Conservation (phyloP, 1,140 invertebrate species). For the Scaptomyza pallida region DNA sequence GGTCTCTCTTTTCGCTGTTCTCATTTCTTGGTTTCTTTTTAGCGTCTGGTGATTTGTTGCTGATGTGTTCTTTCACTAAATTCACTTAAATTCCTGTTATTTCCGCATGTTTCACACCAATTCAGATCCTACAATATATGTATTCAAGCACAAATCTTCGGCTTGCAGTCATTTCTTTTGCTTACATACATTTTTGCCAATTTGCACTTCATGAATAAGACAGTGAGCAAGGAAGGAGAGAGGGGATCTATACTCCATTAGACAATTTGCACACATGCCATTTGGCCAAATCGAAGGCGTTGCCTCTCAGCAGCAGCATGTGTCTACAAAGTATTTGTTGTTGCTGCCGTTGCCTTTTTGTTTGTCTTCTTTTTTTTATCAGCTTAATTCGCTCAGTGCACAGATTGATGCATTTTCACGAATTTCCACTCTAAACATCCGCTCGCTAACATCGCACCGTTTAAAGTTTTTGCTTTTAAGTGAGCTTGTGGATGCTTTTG, state of each 20-base stretch:
- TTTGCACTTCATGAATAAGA: slow-evolving; percentile 82
- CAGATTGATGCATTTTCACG: slow-evolving; percentile 54
- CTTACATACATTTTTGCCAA: slow-evolving; percentile 62
- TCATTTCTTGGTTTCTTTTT: slow-evolving; percentile 1
- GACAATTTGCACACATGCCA: slow-evolving; percentile 75
- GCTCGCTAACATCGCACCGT: slow-evolving; percentile 32
- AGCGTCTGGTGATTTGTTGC: slow-evolving; percentile 66
- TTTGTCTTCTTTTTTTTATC: slow-evolving; percentile 6
- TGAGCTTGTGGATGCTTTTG: slow-evolving; percentile 8
- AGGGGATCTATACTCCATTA: slow-evolving; percentile 51
- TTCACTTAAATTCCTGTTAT: slow-evolving; percentile 79
- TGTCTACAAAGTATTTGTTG: slow-evolving; percentile 39
- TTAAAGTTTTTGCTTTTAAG: slow-evolving; percentile 45
- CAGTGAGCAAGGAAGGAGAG: slow-evolving; percentile 2
- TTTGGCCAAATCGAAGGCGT: slow-evolving; percentile 44
- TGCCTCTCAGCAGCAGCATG: slow-evolving; percentile 17
- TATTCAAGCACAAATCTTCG: slow-evolving; percentile 35
- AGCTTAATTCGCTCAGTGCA: slow-evolving; percentile 43
- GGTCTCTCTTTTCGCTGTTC: slow-evolving; percentile 4
- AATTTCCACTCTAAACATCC: slow-evolving; percentile 56
- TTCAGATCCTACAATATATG: slow-evolving; percentile 13
- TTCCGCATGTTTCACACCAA: slow-evolving; percentile 74
- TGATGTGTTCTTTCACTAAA: slow-evolving; percentile 80
- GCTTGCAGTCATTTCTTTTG: slow-evolving; percentile 11
- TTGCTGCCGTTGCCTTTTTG: neutral